A percentile compares a stretch with the other conserved stretches of the same genome.
Conservation (phyloP, 92 coral and sea anemone species). For the Palythoa heliodiscus region DNA sequence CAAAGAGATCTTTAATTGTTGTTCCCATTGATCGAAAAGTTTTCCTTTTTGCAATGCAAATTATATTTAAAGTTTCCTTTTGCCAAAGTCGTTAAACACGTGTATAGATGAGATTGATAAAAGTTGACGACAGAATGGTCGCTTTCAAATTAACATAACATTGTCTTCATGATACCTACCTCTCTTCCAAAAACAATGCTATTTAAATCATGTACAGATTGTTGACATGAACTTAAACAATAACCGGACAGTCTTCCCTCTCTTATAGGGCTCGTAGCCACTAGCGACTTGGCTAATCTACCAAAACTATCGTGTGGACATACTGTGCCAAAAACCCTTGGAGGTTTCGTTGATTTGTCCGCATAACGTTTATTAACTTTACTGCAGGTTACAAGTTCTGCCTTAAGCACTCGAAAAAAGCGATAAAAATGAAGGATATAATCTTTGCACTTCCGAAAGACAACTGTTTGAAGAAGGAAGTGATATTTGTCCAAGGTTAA, state of each 20-base stretch:
- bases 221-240: slow-evolving; percentile 15
- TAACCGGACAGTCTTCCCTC: not conserved
- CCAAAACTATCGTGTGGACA: not conserved
- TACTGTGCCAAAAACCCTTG: not conserved
- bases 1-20: not conserved
- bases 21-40: not conserved
- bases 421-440: slow-evolving; percentile 2
- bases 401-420: not conserved
- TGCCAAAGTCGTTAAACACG: slow-evolving; percentile 30
- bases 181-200: slow-evolving; percentile 30
- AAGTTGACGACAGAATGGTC: slow-evolving; percentile 20
- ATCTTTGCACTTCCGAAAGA: slow-evolving; percentile 33
- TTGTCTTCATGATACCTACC: slow-evolving; percentile 27
- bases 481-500: slow-evolving; percentile 26
- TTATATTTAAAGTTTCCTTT: slow-evolving; percentile 25
- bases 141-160: slow-evolving; percentile 39
- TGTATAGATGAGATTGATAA: slow-evolving; percentile 39
- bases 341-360: not conserved
- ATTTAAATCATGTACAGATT: slow-evolving; percentile 42
- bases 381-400: not conserved
- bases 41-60: slow-evolving; percentile 37
- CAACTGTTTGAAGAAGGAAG: slow-evolving; percentile 9
- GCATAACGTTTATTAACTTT: not conserved
- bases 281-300: not conserved
- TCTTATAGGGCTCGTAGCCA: slow-evolving; percentile 19